These are phyloP conservation scores for Stichodactyla helianthus DNA, from an alignment of 64 coral and sea anemone genomes.

Conservation along the genomic window DNA sequence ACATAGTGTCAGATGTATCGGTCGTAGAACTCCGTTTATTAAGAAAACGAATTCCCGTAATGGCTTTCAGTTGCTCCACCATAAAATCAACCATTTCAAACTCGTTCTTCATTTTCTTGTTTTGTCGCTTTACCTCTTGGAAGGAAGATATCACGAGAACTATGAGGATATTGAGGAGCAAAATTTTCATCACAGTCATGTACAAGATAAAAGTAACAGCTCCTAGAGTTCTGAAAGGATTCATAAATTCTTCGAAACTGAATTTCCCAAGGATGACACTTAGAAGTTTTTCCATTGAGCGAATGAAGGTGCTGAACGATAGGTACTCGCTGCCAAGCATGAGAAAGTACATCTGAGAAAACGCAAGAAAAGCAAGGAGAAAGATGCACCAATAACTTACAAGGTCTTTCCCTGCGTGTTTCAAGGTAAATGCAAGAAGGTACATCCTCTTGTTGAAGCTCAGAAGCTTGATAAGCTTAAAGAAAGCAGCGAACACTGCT, in stretches of 20 bases:
- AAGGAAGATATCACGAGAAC: constrained; percentile 79
- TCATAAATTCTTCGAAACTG: constrained; percentile 41
- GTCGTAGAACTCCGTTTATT: background rate
- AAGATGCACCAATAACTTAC: constrained; percentile 37
- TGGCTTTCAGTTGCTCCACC: constrained; percentile 21
- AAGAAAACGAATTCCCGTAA: constrained; percentile 50
- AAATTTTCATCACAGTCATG: constrained; percentile 68
- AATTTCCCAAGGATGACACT: constrained; percentile 83
- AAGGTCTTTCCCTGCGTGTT: constrained; percentile 57
- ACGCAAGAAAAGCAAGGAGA: constrained; percentile 47
- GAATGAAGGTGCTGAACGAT: constrained; percentile 48
- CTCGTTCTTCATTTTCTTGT: constrained; percentile 65
- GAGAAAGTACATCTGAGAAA: constrained; percentile 64
- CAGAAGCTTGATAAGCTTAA: constrained; percentile 82
- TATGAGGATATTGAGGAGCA: constrained; percentile 79
- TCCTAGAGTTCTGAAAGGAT: constrained; percentile 36
- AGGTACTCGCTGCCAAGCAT: constrained; percentile 47
- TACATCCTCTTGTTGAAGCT: constrained; percentile 90
- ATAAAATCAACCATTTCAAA: constrained; percentile 91
- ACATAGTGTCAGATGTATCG: background rate
- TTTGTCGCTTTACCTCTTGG: constrained; percentile 34
- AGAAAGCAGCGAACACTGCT: constrained; percentile 46
- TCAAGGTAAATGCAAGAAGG: constrained; percentile 62
- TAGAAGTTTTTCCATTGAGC: constrained; percentile 66
- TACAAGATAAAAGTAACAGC: constrained; percentile 56